A percentile compares a stretch with the other conserved stretches of the same genome.
Evolutionary conservation across 2,888 invertebrate species (phyloP).

Genomic region (Coremacera marginata): DNA sequence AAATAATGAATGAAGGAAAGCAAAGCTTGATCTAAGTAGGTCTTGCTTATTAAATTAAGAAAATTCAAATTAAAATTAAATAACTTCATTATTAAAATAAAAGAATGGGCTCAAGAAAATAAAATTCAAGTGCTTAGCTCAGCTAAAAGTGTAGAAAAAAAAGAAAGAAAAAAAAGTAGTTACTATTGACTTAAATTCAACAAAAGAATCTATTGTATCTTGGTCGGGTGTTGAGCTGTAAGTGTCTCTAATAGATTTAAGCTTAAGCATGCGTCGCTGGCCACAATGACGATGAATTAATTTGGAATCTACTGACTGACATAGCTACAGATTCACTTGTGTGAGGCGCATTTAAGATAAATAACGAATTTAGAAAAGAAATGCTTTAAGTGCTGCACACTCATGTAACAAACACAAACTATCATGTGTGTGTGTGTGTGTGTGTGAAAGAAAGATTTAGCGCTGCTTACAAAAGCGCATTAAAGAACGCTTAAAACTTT

Average conservation of each 20-base stretch:
- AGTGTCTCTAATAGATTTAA: not conserved
- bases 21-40: not conserved
- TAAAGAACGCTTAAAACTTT: not conserved
- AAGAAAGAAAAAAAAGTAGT: too few relatives aligned
- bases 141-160: too few relatives aligned
- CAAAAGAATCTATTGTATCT: not conserved
- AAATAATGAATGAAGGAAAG: not conserved
- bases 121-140: too few relatives aligned
- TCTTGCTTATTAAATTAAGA: slow-evolving; percentile 25
- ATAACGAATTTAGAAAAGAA: not conserved
- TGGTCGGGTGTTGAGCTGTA: not conserved
- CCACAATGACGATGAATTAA: slow-evolving; percentile 13
- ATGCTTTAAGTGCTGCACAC: not conserved
- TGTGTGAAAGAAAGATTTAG: slow-evolving; percentile 10
- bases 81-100: slow-evolving; percentile 6
- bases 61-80: not conserved
- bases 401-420: not conserved
- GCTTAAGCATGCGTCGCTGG: not conserved
- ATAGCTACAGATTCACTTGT: not conserved
- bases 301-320: not conserved
- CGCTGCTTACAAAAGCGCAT: not conserved
- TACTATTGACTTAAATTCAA: not conserved
- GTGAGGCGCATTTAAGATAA: not conserved
- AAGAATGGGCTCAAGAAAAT: too few relatives aligned
- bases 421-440: not conserved